Conservation (phyloP, 2,797 vertebrate species). For the Muscicapa striata region DNA sequence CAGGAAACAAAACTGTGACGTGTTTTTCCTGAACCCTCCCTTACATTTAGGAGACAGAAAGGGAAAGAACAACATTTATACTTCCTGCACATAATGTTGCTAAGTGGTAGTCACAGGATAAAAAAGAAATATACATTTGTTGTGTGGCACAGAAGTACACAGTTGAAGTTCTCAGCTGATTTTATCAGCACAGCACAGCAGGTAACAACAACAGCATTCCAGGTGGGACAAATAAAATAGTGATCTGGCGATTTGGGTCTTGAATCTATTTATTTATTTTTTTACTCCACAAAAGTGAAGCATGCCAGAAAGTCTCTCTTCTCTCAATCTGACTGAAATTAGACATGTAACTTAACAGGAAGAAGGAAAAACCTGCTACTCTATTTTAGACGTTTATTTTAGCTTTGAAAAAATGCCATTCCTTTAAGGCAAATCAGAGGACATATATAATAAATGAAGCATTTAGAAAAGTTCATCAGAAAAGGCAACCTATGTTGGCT, state of each 20-base stretch:
- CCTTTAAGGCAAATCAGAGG: not conserved
- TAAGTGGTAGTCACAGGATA: not conserved
- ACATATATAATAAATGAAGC: not conserved
- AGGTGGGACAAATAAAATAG: not conserved
- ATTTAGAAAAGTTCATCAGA: not conserved
- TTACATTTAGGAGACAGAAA: conserved; percentile 41
- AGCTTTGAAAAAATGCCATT: not conserved
- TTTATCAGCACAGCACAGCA: not conserved
- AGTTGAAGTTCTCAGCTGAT: not conserved
- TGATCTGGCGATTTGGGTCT: not conserved
- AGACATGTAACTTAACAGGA: not conserved
- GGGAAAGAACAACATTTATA: conserved; percentile 44
- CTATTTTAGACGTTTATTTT: not conserved
- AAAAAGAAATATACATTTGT: not conserved
- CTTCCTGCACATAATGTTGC: conserved; percentile 29
- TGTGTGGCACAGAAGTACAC: not conserved
- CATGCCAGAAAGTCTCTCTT: not conserved
- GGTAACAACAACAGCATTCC: not conserved
- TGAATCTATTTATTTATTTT: not conserved
- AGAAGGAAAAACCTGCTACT: not conserved
- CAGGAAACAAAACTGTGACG: conserved; percentile 40
- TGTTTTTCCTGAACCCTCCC: conserved; percentile 49
- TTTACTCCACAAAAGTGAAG: not conserved
- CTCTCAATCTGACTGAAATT: not conserved
- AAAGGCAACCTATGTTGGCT: not conserved